These are phyloP conservation scores for Plutomurus gul DNA, from an alignment of 1,140 invertebrate genomes.

Conservation along the genomic window DNA sequence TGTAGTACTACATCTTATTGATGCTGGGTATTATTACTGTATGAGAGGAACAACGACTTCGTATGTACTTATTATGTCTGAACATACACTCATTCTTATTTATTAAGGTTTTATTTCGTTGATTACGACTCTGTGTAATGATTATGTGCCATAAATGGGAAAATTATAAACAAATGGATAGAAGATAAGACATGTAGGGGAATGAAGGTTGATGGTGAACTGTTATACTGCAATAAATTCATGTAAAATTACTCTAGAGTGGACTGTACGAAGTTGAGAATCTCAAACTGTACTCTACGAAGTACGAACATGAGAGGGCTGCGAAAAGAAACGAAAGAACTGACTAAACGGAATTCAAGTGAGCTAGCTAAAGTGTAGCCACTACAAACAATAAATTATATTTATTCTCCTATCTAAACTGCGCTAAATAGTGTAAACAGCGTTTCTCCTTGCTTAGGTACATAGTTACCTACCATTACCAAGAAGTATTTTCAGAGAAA, in stretches of 20 bases:
- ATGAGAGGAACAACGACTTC: neutral
- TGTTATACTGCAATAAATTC: slow-evolving; percentile 14
- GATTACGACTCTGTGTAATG: neutral
- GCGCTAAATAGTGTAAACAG: neutral
- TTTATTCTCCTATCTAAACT: slow-evolving; percentile 12
- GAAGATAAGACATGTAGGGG: neutral
- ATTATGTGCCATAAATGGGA: slow-evolving; percentile 18
- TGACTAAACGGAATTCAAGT: no score
- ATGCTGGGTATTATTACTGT: neutral
- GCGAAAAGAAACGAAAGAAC: no score
- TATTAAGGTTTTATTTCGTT: neutral
- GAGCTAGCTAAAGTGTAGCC: neutral
- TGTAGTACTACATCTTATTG: neutral
- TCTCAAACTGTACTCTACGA: neutral
- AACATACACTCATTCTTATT: neutral
- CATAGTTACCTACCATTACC: no score
- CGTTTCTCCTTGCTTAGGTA: neutral
- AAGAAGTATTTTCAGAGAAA: neutral
- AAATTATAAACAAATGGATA: slow-evolving; percentile 23
- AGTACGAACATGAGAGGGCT: neutral
- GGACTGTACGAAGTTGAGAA: neutral
- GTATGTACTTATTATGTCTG: neutral
- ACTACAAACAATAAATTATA: slow-evolving; percentile 6
- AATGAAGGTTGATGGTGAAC: slow-evolving; percentile 22
- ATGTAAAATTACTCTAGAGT: neutral